These are phyloP conservation scores for Saccostrea cuccullata DNA, from an alignment of 1,140 invertebrate genomes.

Conservation along the genomic window DNA sequence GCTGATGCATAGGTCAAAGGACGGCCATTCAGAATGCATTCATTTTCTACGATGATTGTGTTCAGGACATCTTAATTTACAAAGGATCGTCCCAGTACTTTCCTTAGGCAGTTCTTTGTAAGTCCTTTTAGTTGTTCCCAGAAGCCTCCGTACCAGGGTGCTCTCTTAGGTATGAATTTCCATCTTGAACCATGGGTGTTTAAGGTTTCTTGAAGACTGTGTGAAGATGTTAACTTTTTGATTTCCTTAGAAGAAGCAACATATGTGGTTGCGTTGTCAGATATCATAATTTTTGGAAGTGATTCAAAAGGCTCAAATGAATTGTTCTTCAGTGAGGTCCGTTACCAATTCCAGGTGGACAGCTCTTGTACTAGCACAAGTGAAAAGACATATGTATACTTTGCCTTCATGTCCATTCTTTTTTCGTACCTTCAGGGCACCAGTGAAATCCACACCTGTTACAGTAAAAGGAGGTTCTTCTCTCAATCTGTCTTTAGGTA, in stretches of 20 bases:
- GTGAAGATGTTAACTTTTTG: background rate
- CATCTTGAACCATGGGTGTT: constrained; percentile 11
- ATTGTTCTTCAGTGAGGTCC: constrained; percentile 43
- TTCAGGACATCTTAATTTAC: background rate
- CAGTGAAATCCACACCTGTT: constrained; percentile 53
- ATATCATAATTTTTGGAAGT: constrained; percentile 44
- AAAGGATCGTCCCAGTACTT: constrained; percentile 37
- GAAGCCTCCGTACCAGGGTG: constrained; percentile 44
- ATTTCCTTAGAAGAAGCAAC: constrained; percentile 26
- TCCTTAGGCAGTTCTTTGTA: constrained; percentile 40
- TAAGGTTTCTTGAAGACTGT: background rate
- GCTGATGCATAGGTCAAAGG: constrained; percentile 30
- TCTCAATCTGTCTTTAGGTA: constrained; percentile 31
- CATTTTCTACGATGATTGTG: constrained; percentile 38
- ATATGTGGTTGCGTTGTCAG: constrained; percentile 50
- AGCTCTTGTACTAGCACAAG: constrained; percentile 42
- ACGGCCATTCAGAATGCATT: constrained; percentile 38
- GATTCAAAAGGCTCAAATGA: constrained; percentile 48
- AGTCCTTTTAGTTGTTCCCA: constrained; percentile 38
- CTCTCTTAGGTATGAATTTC: constrained; percentile 43
- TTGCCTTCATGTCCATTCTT: background rate
- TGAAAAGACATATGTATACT: constrained; percentile 51
- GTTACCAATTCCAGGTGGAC: constrained; percentile 49
- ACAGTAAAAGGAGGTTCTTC: constrained; percentile 43
- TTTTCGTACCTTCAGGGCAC: constrained; percentile 33